Percentiles rank a stretch among this genome's conserved stretches.
These are phyloP conservation scores for Polypterus bichir DNA, from an alignment of 2,113 vertebrate species.

Conservation along the genomic window DNA sequence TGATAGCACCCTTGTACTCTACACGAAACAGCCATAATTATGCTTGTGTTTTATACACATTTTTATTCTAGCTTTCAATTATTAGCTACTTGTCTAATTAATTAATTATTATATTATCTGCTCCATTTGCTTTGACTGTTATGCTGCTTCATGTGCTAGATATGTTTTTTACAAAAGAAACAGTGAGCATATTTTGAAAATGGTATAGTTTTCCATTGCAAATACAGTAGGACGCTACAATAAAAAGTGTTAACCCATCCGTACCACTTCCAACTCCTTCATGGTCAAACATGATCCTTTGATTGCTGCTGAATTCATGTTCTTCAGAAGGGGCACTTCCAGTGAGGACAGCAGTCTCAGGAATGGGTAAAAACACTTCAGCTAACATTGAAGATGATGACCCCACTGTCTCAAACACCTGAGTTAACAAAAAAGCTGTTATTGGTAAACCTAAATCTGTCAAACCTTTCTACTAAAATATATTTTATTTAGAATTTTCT, in stretches of 20 bases:
- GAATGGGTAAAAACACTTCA: slow-evolving; percentile 78
- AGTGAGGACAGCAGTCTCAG: slow-evolving; percentile 66
- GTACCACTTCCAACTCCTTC: slow-evolving; percentile 92
- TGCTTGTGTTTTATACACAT: too few species aligned
- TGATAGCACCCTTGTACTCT: too few species aligned
- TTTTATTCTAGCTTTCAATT: too few species aligned
- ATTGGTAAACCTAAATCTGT: neutral
- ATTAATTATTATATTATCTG: too few species aligned
- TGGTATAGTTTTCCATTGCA: too few species aligned
- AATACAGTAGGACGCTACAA: too few species aligned
- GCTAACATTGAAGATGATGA: slow-evolving; percentile 51
- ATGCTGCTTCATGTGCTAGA: too few species aligned
- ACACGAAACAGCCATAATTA: too few species aligned
- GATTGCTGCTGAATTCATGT: slow-evolving; percentile 84
- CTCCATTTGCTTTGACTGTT: too few species aligned
- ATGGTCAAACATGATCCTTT: slow-evolving; percentile 70
- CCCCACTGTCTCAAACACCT: slow-evolving; percentile 76
- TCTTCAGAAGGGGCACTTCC: slow-evolving; percentile 64
- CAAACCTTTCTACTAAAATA: neutral
- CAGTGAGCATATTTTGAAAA: too few species aligned
- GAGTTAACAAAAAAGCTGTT: neutral
- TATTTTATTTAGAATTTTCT: neutral
- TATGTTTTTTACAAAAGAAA: too few species aligned
- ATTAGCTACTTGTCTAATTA: too few species aligned
- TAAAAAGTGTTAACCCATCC: neutral